Evolutionary conservation across 2,113 vertebrate species (phyloP), one percentile per base, ranked within the genome.

Genomic region (Anas platyrhynchos): DNA sequence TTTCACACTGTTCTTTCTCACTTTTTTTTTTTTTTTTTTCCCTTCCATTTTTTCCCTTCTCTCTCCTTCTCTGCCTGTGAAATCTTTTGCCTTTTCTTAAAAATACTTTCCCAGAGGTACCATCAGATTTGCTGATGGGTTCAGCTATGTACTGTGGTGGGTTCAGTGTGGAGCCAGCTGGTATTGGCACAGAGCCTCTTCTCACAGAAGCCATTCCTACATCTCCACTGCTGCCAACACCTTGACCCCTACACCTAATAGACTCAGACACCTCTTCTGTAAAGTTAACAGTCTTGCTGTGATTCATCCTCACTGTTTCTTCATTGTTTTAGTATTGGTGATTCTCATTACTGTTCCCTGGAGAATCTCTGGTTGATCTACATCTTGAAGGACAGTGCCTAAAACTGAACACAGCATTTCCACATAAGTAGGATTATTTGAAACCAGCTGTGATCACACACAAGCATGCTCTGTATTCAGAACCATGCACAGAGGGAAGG

Each of bases 401-500:
- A 73, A 69, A 91, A 73, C 26, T 55, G 36, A 84, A 84, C 25
- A 54, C 44, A 90, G 54, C 44, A 81, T n/a, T 81, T 86, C 55
- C 41, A 77, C 15, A 26, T 83, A 61, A 73, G 54, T 50, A 73
- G 23, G 44, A 41, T 61, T 88, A 58, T 71, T 80, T 29, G 50
- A 73, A 90, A 74, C 9, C 43, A 80, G 8, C 46, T 75, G 52
- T 65, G 56, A 38, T 78, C 80, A 61, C 63, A 61, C 63, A 55
- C 10, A 84, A 56, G 11, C 41, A 18, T 72, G 54, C 23, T 84
- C 44, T 65, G 54, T 89, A 86, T 89, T 92, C 66, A 78, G 66
- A 88, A n/a, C 13, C 1, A 0, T 14, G 6, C 74, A 26, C 1
- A 1, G 52, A 58, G 65, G 32, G 25, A 94, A 77, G 2, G 41